Evolutionary conservation across 2,888 invertebrate genomes (phyloP).

Genomic region (Galerucella calmariensis): DNA sequence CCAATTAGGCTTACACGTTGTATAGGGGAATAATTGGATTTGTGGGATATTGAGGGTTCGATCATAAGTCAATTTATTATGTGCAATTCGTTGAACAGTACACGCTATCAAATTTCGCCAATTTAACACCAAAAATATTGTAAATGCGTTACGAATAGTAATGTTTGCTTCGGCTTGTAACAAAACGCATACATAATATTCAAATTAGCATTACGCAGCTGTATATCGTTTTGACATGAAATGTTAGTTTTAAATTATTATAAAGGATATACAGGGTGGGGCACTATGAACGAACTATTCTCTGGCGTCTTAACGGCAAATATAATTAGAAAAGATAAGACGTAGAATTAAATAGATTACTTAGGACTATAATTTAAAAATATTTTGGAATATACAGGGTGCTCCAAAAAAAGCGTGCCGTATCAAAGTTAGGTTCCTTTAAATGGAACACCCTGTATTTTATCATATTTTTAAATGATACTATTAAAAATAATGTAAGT

Average conservation of each 20-base stretch:
- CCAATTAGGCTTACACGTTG: not conserved
- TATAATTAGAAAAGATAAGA: no score
- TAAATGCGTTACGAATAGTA: not conserved
- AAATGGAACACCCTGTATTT: no score
- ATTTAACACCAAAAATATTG: not conserved
- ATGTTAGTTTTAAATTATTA: not conserved
- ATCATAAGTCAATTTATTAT: constrained; percentile 7
- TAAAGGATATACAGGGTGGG: no score
- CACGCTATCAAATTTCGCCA: not conserved
- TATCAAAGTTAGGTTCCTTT: no score
- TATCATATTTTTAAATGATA: no score
- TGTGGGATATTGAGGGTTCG: not conserved
- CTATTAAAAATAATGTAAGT: no score
- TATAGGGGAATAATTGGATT: not conserved
- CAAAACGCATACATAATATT: not conserved
- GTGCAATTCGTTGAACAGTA: not conserved
- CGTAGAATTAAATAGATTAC: no score
- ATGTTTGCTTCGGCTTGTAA: not conserved
- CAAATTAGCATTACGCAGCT: not conserved
- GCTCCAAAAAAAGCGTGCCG: no score
- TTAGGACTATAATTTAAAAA: no score
- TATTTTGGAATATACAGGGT: no score
- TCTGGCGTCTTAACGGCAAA: no score
- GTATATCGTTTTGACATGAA: not conserved
- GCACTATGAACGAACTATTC: no score